Conservation (phyloP, 2,797 vertebrate genomes). For the Bradypodion pumilum region DNA sequence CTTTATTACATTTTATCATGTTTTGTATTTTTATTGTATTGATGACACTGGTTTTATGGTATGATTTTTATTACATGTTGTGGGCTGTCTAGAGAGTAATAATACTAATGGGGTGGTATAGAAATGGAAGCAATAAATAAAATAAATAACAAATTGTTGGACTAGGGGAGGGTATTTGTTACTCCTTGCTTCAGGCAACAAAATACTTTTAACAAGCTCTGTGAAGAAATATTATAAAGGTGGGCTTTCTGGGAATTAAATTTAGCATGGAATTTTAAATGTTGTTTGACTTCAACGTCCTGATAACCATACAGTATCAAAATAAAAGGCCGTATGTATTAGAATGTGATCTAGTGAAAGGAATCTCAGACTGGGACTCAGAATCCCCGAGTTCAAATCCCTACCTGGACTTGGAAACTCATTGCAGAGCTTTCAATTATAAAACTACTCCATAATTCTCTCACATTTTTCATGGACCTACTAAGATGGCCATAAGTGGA, state of each 20-base stretch:
- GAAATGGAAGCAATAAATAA: too few relatives aligned
- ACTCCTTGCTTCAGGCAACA: neutral
- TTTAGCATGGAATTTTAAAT: neutral
- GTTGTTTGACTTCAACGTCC: conserved; percentile 2
- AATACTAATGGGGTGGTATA: too few relatives aligned
- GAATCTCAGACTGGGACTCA: neutral
- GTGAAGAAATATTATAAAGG: neutral
- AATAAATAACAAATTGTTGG: too few relatives aligned
- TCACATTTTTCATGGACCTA: too few relatives aligned
- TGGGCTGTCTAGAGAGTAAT: too few relatives aligned
- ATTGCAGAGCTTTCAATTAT: too few relatives aligned
- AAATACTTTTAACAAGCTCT: neutral
- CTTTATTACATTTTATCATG: too few relatives aligned
- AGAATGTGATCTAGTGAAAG: neutral
- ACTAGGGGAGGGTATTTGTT: neutral
- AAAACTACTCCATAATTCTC: neutral
- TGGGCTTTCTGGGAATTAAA: neutral
- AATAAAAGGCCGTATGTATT: neutral
- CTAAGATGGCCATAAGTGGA: too few relatives aligned
- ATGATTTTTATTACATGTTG: too few relatives aligned
- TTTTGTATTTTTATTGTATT: too few relatives aligned
- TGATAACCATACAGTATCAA: neutral
- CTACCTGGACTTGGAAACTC: neutral
- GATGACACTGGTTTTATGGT: too few relatives aligned
- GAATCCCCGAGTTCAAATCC: neutral